Conservation (phyloP, 1,140 invertebrate species). For the Tetramorium parvispinum region DNA sequence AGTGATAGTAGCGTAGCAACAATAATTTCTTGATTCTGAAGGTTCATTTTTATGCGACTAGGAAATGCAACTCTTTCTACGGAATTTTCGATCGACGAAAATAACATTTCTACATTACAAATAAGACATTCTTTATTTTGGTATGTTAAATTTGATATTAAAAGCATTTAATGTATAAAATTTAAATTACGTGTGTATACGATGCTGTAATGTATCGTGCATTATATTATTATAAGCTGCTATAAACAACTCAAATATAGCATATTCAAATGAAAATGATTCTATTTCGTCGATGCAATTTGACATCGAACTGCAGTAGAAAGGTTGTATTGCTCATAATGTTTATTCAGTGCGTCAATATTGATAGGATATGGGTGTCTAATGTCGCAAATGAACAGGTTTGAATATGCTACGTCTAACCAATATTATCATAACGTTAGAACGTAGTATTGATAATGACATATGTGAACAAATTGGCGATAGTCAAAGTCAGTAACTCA, state of each 20-base stretch:
- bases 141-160: neutral
- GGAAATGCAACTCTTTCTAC: neutral
- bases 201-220: neutral
- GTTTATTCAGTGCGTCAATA: slow-evolving; percentile 39
- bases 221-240: neutral
- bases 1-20: neutral
- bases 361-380: slow-evolving; percentile 28
- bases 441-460: slow-evolving; percentile 37
- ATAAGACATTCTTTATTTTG: neutral
- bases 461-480: slow-evolving; percentile 36
- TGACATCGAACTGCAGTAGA: neutral
- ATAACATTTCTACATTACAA: too few species aligned
- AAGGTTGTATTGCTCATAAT: slow-evolving; percentile 30
- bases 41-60: slow-evolving; percentile 15
- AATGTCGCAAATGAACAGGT: slow-evolving; percentile 29
- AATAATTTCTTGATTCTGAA: slow-evolving; percentile 23
- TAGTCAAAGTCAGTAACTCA: slow-evolving; percentile 12
- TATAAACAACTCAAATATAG: too few species aligned
- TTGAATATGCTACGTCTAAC: slow-evolving; percentile 22
- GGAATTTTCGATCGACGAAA: neutral
- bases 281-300: slow-evolving; percentile 4
- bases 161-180: neutral
- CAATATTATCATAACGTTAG: slow-evolving; percentile 43
- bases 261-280: neutral
- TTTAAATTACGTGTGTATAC: neutral